Evolutionary conservation across 2,113 vertebrate species (phyloP).

Genomic region (Sander vitreus): DNA sequence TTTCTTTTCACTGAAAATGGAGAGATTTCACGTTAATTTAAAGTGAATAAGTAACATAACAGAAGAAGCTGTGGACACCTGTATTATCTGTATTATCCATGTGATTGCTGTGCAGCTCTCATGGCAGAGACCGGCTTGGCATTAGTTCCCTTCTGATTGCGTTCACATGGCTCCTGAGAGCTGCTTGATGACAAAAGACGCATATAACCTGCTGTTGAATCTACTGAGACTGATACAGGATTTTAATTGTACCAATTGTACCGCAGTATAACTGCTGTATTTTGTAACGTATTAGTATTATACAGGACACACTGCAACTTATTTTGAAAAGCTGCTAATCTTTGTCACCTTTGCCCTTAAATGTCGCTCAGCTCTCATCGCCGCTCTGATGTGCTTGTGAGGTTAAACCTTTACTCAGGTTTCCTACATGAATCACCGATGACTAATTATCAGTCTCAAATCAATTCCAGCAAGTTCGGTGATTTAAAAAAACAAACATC

Average conservation of each 20-base stretch:
- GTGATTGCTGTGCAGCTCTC: slow-evolving; percentile 31
- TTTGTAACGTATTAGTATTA: neutral
- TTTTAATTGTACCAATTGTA: neutral
- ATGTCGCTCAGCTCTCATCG: neutral
- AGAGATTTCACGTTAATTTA: neutral
- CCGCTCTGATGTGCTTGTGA: neutral
- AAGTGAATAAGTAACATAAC: neutral
- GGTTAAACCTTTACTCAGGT: neutral
- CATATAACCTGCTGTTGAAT: neutral
- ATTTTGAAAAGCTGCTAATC: neutral
- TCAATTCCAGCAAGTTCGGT: neutral
- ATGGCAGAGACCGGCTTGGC: slow-evolving; percentile 21
- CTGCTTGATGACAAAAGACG: slow-evolving; percentile 11
- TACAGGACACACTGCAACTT: neutral
- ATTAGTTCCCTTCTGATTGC: slow-evolving; percentile 29
- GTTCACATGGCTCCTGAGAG: slow-evolving; percentile 43
- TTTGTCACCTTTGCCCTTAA: neutral
- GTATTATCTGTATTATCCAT: slow-evolving; percentile 7
- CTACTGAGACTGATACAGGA: neutral
- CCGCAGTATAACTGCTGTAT: neutral
- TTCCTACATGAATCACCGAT: neutral
- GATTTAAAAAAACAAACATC: neutral
- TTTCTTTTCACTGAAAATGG: neutral
- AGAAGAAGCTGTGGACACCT: neutral
- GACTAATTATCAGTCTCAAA: slow-evolving; percentile 5